phyloP scores from a whole-genome alignment of 1,140 invertebrate genomes.

The Halictus rubicundus region DNA sequence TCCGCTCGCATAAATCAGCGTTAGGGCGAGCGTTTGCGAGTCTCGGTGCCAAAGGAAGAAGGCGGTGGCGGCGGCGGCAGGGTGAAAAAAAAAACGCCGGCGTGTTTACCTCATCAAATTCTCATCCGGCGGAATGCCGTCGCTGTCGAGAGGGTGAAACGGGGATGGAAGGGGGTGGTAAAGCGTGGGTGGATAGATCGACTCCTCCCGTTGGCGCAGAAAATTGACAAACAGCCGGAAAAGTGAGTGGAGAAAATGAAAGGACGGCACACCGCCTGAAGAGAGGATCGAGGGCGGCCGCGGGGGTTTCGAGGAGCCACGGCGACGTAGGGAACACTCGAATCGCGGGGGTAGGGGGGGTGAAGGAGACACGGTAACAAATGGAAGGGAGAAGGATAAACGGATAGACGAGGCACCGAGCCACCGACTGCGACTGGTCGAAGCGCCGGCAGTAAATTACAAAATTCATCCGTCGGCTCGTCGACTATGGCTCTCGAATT shows the following conservation, averaged over 20 bases:
- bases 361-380: slow-evolving; percentile 5
- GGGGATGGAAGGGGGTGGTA: not conserved
- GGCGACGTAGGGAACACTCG: not conserved
- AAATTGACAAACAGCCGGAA: slow-evolving; percentile 62
- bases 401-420: slow-evolving; percentile 17
- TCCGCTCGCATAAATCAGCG: slow-evolving; percentile 63
- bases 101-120: slow-evolving; percentile 69
- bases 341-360: not conserved
- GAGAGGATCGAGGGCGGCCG: not conserved
- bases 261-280: not conserved
- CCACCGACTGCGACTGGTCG: slow-evolving; percentile 9
- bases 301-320: too few relatives aligned
- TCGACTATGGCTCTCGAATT: slow-evolving; percentile 53
- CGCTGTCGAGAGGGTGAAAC: too few relatives aligned
- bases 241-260: slow-evolving; percentile 18
- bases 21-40: slow-evolving; percentile 33
- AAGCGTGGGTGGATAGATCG: slow-evolving; percentile 6
- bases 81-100: slow-evolving; percentile 42
- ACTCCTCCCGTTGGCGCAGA: slow-evolving; percentile 44
- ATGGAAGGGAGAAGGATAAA: slow-evolving; percentile 25
- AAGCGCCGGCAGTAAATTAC: slow-evolving; percentile 60
- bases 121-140: slow-evolving; percentile 50
- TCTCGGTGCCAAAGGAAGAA: slow-evolving; percentile 22
- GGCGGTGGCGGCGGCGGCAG: not conserved
- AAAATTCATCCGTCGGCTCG: slow-evolving; percentile 62